Percentiles rank a stretch among this genome's conserved stretches.
phyloP scores from a whole-genome alignment of 2,113 vertebrate species.

The Mandrillus leucophaeus region DNA sequence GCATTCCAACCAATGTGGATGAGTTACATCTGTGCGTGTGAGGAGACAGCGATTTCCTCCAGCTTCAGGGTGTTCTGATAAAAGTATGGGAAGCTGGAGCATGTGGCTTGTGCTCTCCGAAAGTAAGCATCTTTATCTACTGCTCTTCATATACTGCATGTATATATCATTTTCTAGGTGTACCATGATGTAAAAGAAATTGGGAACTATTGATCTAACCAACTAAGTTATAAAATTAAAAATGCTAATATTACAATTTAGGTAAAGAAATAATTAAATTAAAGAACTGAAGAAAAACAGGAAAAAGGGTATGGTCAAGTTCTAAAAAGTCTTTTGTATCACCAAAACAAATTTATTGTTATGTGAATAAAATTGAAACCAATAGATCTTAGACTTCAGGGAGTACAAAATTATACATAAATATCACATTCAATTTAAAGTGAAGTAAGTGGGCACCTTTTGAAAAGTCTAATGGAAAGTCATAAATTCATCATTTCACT shows the following conservation, averaged over 20 bases:
- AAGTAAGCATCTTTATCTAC: background rate
- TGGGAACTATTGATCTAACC: background rate
- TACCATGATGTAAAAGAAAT: background rate
- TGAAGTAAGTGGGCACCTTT: no score
- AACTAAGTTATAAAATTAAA: background rate
- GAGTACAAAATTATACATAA: background rate
- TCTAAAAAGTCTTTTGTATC: background rate
- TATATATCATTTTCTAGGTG: background rate
- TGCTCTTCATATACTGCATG: background rate
- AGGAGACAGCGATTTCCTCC: background rate
- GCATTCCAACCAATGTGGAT: background rate
- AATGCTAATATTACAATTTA: background rate
- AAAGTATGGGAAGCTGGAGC: background rate
- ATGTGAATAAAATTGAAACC: background rate
- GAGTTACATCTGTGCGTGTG: no score
- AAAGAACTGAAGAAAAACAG: background rate
- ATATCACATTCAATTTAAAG: background rate
- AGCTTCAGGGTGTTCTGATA: background rate
- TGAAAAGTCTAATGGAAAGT: background rate
- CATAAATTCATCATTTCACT: background rate
- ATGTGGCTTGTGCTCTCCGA: background rate
- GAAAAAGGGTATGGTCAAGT: background rate
- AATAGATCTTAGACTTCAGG: background rate
- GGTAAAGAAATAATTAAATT: background rate
- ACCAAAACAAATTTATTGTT: background rate